phyloP scores from a whole-genome alignment of 1,140 invertebrate genomes.

The Solen grandis region DNA sequence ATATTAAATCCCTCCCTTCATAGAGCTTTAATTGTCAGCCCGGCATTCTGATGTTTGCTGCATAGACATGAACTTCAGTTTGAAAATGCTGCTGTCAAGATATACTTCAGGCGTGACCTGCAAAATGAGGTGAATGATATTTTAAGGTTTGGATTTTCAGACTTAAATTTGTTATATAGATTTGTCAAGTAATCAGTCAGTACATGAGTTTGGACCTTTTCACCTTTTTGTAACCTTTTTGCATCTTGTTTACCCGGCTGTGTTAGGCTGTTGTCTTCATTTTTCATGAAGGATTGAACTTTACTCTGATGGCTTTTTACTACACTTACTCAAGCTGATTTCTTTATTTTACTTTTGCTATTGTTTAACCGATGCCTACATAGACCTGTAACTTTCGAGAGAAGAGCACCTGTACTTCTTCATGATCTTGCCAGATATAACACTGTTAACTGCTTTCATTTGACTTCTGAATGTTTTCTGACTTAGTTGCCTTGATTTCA shows the following conservation, averaged over 20 bases:
- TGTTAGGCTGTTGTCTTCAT: no score
- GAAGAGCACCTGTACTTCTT: constrained; percentile 21
- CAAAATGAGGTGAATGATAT: no score
- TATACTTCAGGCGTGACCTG: no score
- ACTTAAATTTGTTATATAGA: constrained; percentile 24
- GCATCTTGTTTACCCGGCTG: no score
- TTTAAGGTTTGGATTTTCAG: constrained; percentile 19
- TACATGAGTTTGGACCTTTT: not conserved
- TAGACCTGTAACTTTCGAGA: constrained; percentile 28
- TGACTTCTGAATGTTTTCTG: not conserved
- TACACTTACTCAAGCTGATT: no score
- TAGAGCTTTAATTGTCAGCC: constrained; percentile 1
- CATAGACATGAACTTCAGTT: no score
- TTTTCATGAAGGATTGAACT: no score
- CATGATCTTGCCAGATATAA: constrained; percentile 38
- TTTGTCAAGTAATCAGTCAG: no score
- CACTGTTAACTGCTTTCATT: constrained; percentile 32
- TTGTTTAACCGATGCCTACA: constrained; percentile 11
- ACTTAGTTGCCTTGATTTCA: not conserved
- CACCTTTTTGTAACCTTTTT: not conserved
- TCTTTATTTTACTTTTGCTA: not conserved
- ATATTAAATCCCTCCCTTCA: not conserved
- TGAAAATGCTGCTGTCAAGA: no score
- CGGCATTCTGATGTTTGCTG: not conserved
- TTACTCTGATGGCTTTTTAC: no score